Evolutionary conservation across 2,888 invertebrate species (phyloP), one percentile per base, ranked within the genome.

Genomic region (Andrena hattorfiana): DNA sequence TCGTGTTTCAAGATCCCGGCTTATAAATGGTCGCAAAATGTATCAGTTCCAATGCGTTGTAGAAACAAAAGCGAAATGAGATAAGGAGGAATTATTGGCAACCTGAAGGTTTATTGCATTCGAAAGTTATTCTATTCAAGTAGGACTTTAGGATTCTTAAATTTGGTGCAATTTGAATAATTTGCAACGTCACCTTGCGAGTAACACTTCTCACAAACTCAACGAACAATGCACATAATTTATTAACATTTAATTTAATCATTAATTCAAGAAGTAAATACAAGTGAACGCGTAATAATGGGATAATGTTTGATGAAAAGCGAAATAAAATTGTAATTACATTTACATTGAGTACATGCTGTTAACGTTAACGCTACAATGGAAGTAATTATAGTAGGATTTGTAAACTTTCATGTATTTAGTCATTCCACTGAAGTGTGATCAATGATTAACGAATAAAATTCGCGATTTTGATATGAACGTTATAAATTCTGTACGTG

Each of bases 401-500:
- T 59, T 67, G 32, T 66, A 56, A 60, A 59, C 48, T 59, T 67
- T 49, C 32, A 60, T 68, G 51, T 7, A 48, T 49, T 69, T 60
- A 23, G 42, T 67, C 23, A 26, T 20, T 32, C 7, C 68, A 8
- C 23, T 16, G 7, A 35, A 13, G 49, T 48, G 67, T 48, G 48
- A 26, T 23, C 32, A 13, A 16, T 26, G 13, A 56, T 32, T 56
- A 30, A n/a, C 4, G 6, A 74, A 59, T 73, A 28, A 56, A 69
- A 56, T 35, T 56, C 32, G 35, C 30, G n/a, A n/a, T 60, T 60
- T 67, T 75, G 16, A 75, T 75, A 67, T n/a, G 10, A 60, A 75
- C 20, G 23, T 49, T 67, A 32, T 20, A 32, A 59, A 42, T 48
- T 42, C 42, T 42, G 35, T n/a, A 32, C 56, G 56, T 26, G 23